A percentile compares a stretch with the other conserved stretches of the same genome.
Conservation (phyloP, 2,888 invertebrate genomes). For the Pseudoips prasinana region DNA sequence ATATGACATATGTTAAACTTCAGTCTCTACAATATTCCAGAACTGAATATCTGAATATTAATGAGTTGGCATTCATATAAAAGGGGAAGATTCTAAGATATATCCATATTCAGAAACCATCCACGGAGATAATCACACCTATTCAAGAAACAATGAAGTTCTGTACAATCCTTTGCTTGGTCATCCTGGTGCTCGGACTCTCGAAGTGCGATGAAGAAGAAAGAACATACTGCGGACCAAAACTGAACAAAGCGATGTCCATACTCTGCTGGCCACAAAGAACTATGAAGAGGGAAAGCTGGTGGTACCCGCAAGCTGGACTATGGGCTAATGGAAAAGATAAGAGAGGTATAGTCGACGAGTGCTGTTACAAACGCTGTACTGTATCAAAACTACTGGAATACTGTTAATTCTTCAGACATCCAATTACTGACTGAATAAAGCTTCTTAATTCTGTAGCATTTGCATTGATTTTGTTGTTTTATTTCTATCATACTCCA, state of each 20-base stretch:
- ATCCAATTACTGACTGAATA: too few species aligned
- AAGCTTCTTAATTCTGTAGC: too few species aligned
- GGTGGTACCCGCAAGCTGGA: conserved; percentile 22
- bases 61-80: too few species aligned
- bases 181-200: too few species aligned
- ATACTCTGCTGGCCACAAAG: conserved; percentile 13
- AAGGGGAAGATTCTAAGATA: too few species aligned
- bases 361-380: conserved; percentile 26
- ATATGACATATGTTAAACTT: neutral
- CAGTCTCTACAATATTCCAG: neutral
- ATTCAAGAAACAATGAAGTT: too few species aligned
- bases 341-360: conserved; percentile 24
- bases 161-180: too few species aligned
- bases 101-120: conserved; percentile 14
- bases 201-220: too few species aligned
- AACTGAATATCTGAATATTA: too few species aligned
- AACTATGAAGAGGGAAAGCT: conserved; percentile 19
- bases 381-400: conserved; percentile 18
- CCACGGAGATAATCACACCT: too few species aligned
- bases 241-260: conserved; percentile 9
- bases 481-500: too few species aligned
- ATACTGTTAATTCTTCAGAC: conserved; percentile 14
- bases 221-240: conserved; percentile 20
- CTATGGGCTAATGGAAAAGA: conserved; percentile 14
- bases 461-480: too few species aligned